Base-by-base conservation (phyloP, 2,113 vertebrate genomes). In the Taurulus bubalis region DNA sequence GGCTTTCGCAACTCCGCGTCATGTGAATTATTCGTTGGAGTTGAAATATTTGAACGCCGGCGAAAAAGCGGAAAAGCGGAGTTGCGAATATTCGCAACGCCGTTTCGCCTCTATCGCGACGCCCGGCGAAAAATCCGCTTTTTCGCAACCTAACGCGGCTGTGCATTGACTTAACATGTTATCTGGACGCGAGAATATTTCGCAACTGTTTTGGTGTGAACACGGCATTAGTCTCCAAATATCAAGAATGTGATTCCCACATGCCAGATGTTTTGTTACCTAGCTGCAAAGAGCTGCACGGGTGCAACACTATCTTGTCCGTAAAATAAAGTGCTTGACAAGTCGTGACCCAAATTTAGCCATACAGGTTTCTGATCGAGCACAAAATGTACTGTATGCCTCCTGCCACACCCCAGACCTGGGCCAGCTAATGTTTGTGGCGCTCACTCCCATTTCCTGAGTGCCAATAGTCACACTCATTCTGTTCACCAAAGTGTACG, bases 401-500 rank as follows among this genome's bases (percentile, higher is more conserved):
- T 66, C n/a, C 72, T 28, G 58, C 59, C 24, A 30, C 80, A 78
- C 63, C 71, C 65, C 9, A 18, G 36, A 79, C 67, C 10, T 71
- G 22, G 63, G 26, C 60, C 53, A 75, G 20, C 45, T 42, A 22
- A 38, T 65, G 78, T 75, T 60, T 70, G 26, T 75, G 63, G 56
- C 71, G 71, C 40, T 40, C 38, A 34, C 74, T 87, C 75, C 71
- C 30, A 75, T 59, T 86, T 91, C 83, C 80, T 83, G 66, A 75
- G 34, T 53, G 67, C 70, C 66, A 66, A 87, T 28, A 79, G 75
- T 65, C 49, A 71, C 62, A 80, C n/a, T 58, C n/a, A 76, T 30
- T 60, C 60, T 71, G 34, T 60, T 79, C 75, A 80, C 62, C 64
- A 40, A 71, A 71, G 24, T 4, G 11, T 9, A 32, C 18, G 3